Evolutionary conservation across 2,113 vertebrate species (phyloP).

Genomic region (Nothoprocta pentlandii): DNA sequence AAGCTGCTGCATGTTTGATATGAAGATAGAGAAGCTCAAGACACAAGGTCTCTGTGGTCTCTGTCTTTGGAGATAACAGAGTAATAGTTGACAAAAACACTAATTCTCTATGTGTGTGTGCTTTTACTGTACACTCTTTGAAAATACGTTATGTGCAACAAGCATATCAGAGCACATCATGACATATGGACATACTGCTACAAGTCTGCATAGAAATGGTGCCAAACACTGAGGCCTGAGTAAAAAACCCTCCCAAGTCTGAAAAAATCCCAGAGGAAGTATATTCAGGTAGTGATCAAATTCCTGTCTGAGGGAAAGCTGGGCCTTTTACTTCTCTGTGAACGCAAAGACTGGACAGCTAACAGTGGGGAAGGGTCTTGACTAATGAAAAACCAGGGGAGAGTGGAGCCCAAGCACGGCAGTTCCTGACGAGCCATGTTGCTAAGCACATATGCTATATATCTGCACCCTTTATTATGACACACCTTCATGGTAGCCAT

Average conservation of each 20-base stretch:
- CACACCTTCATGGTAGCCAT: neutral
- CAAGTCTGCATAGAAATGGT: accelerated
- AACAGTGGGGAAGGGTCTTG: neutral
- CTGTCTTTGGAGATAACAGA: neutral
- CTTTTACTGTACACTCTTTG: neutral
- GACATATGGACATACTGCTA: accelerated
- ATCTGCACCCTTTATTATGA: neutral
- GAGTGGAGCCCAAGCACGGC: neutral
- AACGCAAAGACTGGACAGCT: neutral
- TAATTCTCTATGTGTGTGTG: accelerated
- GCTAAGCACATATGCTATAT: neutral
- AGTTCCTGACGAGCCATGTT: neutral
- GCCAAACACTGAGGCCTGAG: neutral
- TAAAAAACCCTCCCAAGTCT: neutral
- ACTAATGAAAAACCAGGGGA: neutral
- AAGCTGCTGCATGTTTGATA: neutral
- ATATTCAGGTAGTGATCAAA: neutral
- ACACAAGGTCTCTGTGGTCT: neutral
- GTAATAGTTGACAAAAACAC: neutral
- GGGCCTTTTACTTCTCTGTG: neutral
- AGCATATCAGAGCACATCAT: neutral
- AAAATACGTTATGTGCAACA: accelerated
- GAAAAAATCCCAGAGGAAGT: neutral
- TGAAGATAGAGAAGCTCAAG: neutral
- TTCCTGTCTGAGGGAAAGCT: neutral